phyloP scores from a whole-genome alignment of 2,888 invertebrate genomes.

The Spilarctia lutea region DNA sequence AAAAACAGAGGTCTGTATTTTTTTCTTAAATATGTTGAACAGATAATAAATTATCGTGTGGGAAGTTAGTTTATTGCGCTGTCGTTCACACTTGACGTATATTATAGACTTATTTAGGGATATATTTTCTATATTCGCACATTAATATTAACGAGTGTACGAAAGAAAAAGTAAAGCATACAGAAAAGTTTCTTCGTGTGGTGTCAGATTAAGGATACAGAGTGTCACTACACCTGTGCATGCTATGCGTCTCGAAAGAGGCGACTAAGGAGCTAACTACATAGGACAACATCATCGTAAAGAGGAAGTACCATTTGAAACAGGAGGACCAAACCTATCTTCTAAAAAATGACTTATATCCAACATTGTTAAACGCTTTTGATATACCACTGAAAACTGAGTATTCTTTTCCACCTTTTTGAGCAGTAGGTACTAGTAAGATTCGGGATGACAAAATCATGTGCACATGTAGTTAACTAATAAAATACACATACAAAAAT shows the following conservation, averaged over 20 bases:
- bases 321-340: no score
- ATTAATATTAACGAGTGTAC: neutral
- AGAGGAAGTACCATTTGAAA: no score
- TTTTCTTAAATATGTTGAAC: neutral
- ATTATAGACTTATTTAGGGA: neutral
- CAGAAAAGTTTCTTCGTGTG: neutral
- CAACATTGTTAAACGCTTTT: no score
- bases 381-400: no score
- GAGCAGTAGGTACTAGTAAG: no score
- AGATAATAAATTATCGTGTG: constrained; percentile 5
- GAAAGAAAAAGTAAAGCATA: neutral
- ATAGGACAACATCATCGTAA: no score
- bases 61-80: constrained; percentile 10
- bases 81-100: constrained; percentile 2
- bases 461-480: constrained; percentile 49
- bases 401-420: neutral
- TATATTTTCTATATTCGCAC: neutral
- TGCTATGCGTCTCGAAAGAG: no score
- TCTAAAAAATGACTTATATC: no score
- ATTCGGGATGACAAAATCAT: neutral
- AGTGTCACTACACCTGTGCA: no score
- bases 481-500: constrained; percentile 55
- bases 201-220: no score
- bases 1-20: constrained; percentile 4
- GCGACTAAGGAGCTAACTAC: no score